Evolutionary conservation across 2,113 vertebrate genomes (phyloP).

Genomic region (Cromileptes altivelis): DNA sequence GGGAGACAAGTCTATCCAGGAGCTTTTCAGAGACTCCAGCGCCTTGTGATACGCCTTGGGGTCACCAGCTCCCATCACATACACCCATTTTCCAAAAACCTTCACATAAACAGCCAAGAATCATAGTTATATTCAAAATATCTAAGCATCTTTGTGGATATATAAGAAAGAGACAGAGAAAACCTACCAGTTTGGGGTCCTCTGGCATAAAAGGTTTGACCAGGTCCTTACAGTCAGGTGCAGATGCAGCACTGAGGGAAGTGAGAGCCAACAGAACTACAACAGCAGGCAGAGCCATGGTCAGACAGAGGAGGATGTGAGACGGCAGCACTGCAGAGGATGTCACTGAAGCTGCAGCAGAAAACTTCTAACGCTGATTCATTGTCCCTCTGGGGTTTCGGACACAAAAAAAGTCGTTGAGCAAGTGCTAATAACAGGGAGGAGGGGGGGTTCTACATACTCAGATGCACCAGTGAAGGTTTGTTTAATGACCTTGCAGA

Average conservation of each 20-base stretch:
- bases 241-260: constrained; percentile 55
- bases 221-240: constrained; percentile 75
- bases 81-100: constrained; percentile 82
- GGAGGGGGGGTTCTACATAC: constrained; percentile 35
- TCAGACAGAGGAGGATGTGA: constrained; percentile 20
- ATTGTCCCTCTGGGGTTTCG: constrained; percentile 37
- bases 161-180: neutral
- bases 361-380: constrained; percentile 56
- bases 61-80: constrained; percentile 79
- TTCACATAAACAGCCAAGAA: constrained; percentile 29
- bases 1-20: constrained; percentile 75
- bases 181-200: constrained; percentile 67
- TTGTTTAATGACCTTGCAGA: constrained; percentile 39
- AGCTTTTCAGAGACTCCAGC: constrained; percentile 76
- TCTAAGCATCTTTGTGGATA: neutral
- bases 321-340: constrained; percentile 32
- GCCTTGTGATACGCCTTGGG: constrained; percentile 76
- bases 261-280: constrained; percentile 57
- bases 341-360: constrained; percentile 31
- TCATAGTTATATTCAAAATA: neutral
- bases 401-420: constrained; percentile 27
- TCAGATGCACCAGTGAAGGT: constrained; percentile 25
- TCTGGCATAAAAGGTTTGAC: constrained; percentile 72
- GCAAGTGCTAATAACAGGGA: constrained; percentile 26
- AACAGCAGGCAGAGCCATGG: constrained; percentile 63